Base-by-base conservation (phyloP, 2,797 vertebrate genomes). In the Anabas testudineus region DNA sequence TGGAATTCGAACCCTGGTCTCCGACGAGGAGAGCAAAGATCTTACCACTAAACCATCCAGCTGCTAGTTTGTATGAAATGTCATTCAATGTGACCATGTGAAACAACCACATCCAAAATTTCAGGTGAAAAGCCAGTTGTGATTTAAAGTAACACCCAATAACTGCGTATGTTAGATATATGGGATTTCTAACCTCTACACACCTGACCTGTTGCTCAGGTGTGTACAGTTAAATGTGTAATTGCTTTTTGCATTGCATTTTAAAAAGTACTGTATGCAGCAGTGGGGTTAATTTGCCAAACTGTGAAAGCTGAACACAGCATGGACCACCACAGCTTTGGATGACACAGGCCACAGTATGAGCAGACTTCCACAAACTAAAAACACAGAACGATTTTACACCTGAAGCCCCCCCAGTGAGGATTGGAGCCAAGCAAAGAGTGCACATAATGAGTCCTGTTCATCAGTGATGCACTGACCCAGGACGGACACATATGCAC, bases 391-490 rank as follows among this genome's bases (percentile, higher is more conserved):
- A 57, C 39, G 12, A 52, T 77, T 80, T 62, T 71, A 76, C 76
- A 88, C 80, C 85, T 85, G 77, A 77, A 78, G 43, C 51, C 56
- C 74, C 70, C 76, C 69, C 71, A 53, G 66, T 48, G 78, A 66
- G 74, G 34, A 59, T 3, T 69, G 72, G 80, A 67, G 64, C 70
- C 41, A 58, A 34, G 52, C 48, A 71, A 72, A 67, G 71, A 52
- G 78, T 49, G 5, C 83, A 82, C 67, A 70, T 83, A 84, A 89
- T 81, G 83, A 90, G 67, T 62, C 46, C 75, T 64, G 79, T 70
- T 89, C 80, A 85, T 91, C 76, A 85, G 82, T 13, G 69, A 67
- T 19, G 82, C 78, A 70, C 67, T 88, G 89, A 90, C 85, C 88
- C 86, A 51, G 51, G 69, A 90, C 76, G n/a, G 56, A 9, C 65